These are phyloP conservation scores for Tiaroga cobitis DNA, from an alignment of 2,797 vertebrate species.

Conservation along the genomic window DNA sequence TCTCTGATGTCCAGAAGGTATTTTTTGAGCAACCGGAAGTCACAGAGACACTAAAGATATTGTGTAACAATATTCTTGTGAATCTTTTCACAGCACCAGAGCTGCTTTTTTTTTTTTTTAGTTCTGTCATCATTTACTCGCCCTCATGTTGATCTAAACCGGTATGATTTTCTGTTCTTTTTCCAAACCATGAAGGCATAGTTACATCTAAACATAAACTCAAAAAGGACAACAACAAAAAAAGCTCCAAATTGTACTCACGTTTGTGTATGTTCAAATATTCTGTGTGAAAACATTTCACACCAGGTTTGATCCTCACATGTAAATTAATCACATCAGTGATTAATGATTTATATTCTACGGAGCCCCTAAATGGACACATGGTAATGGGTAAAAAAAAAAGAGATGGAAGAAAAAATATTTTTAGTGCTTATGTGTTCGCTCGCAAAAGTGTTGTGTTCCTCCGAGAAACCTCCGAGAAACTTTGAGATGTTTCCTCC, in stretches of 20 bases:
- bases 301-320: neutral
- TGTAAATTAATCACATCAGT: too few species aligned
- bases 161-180: neutral
- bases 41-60: slow-evolving; percentile 5
- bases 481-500: too few species aligned
- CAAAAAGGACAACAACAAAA: neutral
- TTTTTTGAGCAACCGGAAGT: neutral
- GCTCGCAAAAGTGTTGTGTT: too few species aligned
- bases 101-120: neutral
- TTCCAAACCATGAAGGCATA: neutral
- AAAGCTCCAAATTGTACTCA: neutral
- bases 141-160: neutral
- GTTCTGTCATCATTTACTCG: neutral
- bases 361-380: too few species aligned
- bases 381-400: too few species aligned
- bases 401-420: too few species aligned
- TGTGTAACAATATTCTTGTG: slow-evolving; percentile 31
- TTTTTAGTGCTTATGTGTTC: too few species aligned
- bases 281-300: neutral
- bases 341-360: neutral
- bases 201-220: neutral
- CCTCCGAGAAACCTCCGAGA: too few species aligned
- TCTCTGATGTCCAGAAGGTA: neutral
- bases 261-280: neutral
- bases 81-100: slow-evolving; percentile 3